Evolutionary conservation across 2,797 vertebrate genomes (phyloP).

Genomic region (Anguilla pacifica): DNA sequence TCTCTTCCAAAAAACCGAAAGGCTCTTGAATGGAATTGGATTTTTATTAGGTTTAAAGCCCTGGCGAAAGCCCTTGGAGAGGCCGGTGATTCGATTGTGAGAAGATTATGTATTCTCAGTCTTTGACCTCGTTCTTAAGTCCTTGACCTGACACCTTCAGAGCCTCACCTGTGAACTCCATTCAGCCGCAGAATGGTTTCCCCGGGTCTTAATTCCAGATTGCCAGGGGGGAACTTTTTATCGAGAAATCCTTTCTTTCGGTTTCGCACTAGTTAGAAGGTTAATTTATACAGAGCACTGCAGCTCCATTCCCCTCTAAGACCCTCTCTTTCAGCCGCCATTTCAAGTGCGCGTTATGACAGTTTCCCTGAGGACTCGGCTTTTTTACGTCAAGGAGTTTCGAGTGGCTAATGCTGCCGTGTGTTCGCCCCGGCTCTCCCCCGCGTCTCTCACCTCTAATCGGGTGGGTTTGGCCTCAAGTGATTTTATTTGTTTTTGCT

Average conservation of each 20-base stretch:
- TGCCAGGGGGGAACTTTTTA: slow-evolving; percentile 4
- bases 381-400: slow-evolving; percentile 25
- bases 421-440: background rate
- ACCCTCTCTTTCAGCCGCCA: slow-evolving; percentile 18
- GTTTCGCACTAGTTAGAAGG: slow-evolving; percentile 27
- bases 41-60: slow-evolving; percentile 46
- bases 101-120: slow-evolving; percentile 30
- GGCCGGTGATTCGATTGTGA: slow-evolving; percentile 15
- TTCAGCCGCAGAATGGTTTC: slow-evolving; percentile 13
- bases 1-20: slow-evolving; percentile 26
- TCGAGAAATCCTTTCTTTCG: slow-evolving; percentile 23
- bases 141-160: slow-evolving; percentile 28
- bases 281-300: slow-evolving; percentile 36
- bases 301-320: slow-evolving; percentile 17
- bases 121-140: slow-evolving; percentile 36
- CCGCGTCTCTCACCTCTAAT: slow-evolving; percentile 29
- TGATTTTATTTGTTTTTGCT: slow-evolving; percentile 30
- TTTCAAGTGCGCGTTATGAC: slow-evolving; percentile 18
- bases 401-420: background rate
- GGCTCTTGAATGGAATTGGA: slow-evolving; percentile 34
- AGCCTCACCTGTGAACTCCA: slow-evolving; percentile 41
- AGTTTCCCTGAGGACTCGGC: background rate
- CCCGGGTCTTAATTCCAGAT: slow-evolving; percentile 29
- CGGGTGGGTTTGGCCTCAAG: slow-evolving; percentile 24
- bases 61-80: slow-evolving; percentile 13